phyloP scores from a whole-genome alignment of 2,113 vertebrate genomes.

The Scopus umbretta region DNA sequence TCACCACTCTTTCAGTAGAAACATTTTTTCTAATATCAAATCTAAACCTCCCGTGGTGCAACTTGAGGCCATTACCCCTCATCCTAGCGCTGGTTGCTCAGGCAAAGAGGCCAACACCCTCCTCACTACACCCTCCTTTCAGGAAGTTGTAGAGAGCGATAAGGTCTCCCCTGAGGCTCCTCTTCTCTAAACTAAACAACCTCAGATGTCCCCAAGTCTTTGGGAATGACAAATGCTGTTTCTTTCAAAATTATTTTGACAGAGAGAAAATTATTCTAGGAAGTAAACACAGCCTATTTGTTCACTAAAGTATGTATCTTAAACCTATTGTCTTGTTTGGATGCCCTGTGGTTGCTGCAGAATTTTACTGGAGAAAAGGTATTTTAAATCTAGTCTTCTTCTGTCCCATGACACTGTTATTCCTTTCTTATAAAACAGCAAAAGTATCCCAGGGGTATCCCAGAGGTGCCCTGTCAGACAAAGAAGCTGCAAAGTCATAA shows the following conservation, averaged over 20 bases:
- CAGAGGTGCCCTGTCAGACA: not conserved
- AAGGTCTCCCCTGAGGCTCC: too few species aligned
- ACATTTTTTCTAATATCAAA: too few species aligned
- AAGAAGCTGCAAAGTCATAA: not conserved
- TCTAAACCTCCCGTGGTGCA: too few species aligned
- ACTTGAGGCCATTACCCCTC: too few species aligned
- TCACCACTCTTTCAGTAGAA: too few species aligned
- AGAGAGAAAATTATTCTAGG: not conserved
- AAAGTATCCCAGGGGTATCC: not conserved
- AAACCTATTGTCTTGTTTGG: not conserved
- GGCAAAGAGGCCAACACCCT: too few species aligned
- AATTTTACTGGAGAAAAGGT: not conserved
- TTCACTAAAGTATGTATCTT: not conserved
- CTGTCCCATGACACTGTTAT: not conserved
- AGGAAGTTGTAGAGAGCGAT: too few species aligned
- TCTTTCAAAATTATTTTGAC: not conserved
- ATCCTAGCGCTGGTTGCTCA: too few species aligned
- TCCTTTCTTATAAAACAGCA: not conserved
- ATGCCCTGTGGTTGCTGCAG: not conserved
- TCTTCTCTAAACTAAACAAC: too few species aligned
- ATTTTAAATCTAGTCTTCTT: not conserved
- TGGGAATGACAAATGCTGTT: not conserved
- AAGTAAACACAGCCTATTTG: not conserved
- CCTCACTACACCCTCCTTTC: too few species aligned
- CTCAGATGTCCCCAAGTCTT: too few species aligned